Base-by-base conservation (phyloP, 2,797 vertebrate species). In the Parauchenoglanis ngamensis region DNA sequence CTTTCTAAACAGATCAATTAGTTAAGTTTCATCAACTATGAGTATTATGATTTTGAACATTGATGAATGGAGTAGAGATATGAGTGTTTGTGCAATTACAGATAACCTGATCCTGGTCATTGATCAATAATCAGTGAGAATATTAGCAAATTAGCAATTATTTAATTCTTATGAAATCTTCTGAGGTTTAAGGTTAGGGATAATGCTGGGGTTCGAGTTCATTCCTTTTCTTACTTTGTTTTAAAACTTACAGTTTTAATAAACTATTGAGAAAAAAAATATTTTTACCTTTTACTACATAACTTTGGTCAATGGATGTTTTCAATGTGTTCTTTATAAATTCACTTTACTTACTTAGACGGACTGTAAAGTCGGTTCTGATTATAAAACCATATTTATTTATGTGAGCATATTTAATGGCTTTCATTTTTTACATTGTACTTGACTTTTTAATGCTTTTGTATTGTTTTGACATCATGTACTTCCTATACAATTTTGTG, bases 81-180 rank as follows among this genome's bases (percentile, higher is more conserved):
- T 94, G 92, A 94, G 95, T 94, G 94, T 95, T 94, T 95, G 94
- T 95, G 94, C 92, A 94, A 91, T 91, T 87, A 89, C 25, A 35
- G 7, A 49, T 12, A 46, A 44, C 21, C 35, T 61, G 31, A 21
- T 23, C 57, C 13, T 52, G 13, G 80, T 83, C 25, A 67, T 6
- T 83, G 44, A 40, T 56, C 65, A 84, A 56, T 68, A 70, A 56
- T 70, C 28, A 84, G 6, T 56, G 25, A 28, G 25, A 67, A 82
- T 49, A 46, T 40, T 35, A 52, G 40, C 59, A 63, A 65, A 49
- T 52, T 61, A 40, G 31, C 57, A 40, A 40, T 40, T 40, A 40
- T 40, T 40, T 40, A 15, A 81, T 44, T 65, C 40, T 25, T 81
- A 81, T 13, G 11, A 61, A 80, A 80, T 2, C 17, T 35, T 13